phyloP scores from a whole-genome alignment of 2,113 vertebrate species.

The Willisornis vidua region DNA sequence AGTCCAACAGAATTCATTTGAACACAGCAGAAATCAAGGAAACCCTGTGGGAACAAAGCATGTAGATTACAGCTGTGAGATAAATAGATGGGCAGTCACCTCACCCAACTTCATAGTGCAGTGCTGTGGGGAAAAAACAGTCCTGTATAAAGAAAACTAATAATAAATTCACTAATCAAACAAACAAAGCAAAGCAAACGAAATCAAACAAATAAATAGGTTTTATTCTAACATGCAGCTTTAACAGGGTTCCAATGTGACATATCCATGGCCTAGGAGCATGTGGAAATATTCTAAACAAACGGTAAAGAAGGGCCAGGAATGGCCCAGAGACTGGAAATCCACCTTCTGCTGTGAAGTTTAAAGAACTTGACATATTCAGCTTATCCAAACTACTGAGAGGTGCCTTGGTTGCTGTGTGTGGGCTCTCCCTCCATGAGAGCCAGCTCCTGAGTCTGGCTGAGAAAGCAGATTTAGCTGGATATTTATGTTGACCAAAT shows the following conservation, averaged over 20 bases:
- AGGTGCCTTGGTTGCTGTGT: background rate
- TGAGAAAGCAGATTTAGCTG: background rate
- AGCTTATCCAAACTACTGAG: background rate
- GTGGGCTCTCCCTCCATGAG: background rate
- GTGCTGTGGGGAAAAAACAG: background rate
- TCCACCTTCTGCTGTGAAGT: background rate
- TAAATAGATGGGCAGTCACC: background rate
- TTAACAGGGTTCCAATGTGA: background rate
- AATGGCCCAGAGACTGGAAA: background rate
- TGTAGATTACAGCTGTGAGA: background rate
- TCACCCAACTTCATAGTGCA: background rate
- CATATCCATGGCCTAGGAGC: background rate
- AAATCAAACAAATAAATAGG: background rate
- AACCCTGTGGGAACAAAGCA: background rate
- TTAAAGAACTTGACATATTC: background rate
- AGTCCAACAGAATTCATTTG: background rate
- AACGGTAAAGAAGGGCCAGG: background rate
- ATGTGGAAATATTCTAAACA: background rate
- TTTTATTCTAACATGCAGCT: background rate
- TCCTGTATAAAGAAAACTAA: background rate
- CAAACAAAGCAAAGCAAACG: background rate
- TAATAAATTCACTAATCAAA: background rate
- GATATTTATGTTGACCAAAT: background rate
- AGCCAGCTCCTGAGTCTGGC: background rate
- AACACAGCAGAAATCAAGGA: background rate